phyloP scores from a whole-genome alignment of 2,888 invertebrate species.

The Eustalomyia histrio region DNA sequence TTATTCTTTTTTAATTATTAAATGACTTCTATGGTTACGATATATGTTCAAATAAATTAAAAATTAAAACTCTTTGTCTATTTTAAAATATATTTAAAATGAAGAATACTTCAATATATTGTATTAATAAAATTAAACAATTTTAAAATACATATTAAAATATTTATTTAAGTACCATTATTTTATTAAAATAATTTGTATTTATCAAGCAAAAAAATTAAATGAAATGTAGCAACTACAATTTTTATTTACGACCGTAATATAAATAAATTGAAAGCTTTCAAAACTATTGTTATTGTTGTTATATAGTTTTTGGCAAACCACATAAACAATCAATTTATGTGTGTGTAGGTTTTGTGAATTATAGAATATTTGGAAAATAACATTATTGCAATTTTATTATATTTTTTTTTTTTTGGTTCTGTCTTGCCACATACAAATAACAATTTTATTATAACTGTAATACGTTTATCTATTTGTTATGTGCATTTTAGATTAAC shows the following conservation, averaged over 20 bases:
- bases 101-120: too few species aligned
- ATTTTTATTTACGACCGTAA: slow-evolving; percentile 45
- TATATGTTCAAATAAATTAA: too few species aligned
- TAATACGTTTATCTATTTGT: slow-evolving; percentile 20
- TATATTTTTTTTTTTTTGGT: too few species aligned
- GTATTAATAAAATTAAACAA: background rate
- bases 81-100: too few species aligned
- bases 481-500: background rate
- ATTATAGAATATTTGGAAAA: slow-evolving; percentile 31
- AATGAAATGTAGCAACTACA: slow-evolving; percentile 1
- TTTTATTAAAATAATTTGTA: background rate
- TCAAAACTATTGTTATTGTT: slow-evolving; percentile 48
- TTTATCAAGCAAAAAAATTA: slow-evolving; percentile 20
- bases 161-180: background rate
- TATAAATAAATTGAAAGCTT: slow-evolving; percentile 49
- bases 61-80: too few species aligned
- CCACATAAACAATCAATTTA: slow-evolving; percentile 55
- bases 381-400: slow-evolving; percentile 39
- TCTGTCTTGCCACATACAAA: slow-evolving; percentile 24
- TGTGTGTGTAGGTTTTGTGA: slow-evolving; percentile 19
- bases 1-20: too few species aligned
- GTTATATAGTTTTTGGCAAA: slow-evolving; percentile 28
- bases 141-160: background rate
- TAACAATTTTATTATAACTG: slow-evolving; percentile 30
- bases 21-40: too few species aligned